A percentile compares a stretch with the other conserved stretches of the same genome.
phyloP scores from a whole-genome alignment of 2,797 vertebrate species.

The Malurus leucopterus region DNA sequence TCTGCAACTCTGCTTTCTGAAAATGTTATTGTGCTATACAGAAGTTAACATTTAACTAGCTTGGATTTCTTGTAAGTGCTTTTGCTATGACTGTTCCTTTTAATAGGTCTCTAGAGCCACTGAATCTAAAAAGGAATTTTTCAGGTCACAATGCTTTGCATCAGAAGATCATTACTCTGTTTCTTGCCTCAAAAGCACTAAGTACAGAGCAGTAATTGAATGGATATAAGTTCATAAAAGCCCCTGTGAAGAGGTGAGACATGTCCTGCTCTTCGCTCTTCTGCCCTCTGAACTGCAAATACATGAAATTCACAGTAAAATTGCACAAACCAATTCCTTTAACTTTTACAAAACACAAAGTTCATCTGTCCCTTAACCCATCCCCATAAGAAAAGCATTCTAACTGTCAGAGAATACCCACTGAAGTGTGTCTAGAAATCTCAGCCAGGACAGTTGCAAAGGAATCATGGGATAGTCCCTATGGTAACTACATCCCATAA shows the following conservation, averaged over 20 bases:
- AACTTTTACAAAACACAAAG: not conserved
- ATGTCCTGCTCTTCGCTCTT: not conserved
- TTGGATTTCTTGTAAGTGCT: not conserved
- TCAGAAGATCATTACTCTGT: not conserved
- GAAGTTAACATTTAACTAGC: not conserved
- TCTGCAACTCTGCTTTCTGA: not conserved
- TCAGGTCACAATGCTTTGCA: not conserved
- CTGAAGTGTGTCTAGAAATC: not conserved
- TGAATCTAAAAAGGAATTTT: not conserved
- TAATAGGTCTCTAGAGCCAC: not conserved
- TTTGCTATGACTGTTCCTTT: not conserved
- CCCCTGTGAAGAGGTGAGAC: not conserved
- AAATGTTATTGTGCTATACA: not conserved
- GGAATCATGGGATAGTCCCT: not conserved
- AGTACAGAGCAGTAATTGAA: not conserved
- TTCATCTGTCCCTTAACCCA: not conserved
- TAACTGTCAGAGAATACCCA: not conserved
- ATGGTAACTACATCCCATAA: constrained; percentile 1
- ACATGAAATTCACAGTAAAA: not conserved
- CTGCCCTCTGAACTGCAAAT: not conserved
- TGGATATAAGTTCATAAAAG: not conserved
- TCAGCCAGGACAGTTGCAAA: not conserved
- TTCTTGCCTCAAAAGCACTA: not conserved
- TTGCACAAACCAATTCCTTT: not conserved
- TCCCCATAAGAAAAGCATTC: not conserved